Evolutionary conservation across 2,888 invertebrate genomes (phyloP).

Genomic region (Nesidiocoris tenuis): DNA sequence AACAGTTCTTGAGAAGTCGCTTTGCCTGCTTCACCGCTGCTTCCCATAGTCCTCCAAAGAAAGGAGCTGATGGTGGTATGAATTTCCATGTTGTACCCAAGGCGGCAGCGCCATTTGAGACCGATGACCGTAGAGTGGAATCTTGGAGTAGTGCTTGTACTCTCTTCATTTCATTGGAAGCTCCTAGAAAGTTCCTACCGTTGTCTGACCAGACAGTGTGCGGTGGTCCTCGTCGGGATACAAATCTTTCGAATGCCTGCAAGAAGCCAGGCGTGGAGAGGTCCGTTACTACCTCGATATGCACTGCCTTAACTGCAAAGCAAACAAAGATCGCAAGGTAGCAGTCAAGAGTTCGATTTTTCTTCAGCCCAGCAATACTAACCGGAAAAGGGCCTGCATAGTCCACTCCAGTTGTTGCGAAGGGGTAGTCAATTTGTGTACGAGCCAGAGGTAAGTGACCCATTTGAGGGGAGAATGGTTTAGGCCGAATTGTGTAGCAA

Average conservation of each 20-base stretch:
- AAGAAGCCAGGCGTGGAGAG: no score
- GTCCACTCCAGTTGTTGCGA: constrained; percentile 11
- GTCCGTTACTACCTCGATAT: no score
- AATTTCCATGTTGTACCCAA: background rate
- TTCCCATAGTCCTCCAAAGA: background rate
- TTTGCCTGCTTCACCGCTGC: background rate
- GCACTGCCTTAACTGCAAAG: background rate
- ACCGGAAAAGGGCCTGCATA: constrained; percentile 20
- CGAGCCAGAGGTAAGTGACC: constrained; percentile 18
- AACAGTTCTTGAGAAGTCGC: no score
- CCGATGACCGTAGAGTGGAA: no score
- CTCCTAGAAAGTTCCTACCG: background rate
- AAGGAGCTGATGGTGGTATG: background rate
- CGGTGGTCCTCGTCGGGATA: no score
- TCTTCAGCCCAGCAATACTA: background rate
- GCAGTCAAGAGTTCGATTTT: background rate
- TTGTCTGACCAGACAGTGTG: no score
- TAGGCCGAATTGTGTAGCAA: constrained; percentile 9
- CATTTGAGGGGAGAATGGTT: constrained; percentile 22
- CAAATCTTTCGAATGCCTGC: no score
- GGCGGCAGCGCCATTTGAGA: no score
- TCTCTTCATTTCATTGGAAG: background rate
- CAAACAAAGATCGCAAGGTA: background rate
- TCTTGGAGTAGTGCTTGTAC: no score
- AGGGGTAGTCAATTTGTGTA: background rate